Base-by-base conservation (phyloP, 2,797 vertebrate genomes). In the Parambassis ranga region DNA sequence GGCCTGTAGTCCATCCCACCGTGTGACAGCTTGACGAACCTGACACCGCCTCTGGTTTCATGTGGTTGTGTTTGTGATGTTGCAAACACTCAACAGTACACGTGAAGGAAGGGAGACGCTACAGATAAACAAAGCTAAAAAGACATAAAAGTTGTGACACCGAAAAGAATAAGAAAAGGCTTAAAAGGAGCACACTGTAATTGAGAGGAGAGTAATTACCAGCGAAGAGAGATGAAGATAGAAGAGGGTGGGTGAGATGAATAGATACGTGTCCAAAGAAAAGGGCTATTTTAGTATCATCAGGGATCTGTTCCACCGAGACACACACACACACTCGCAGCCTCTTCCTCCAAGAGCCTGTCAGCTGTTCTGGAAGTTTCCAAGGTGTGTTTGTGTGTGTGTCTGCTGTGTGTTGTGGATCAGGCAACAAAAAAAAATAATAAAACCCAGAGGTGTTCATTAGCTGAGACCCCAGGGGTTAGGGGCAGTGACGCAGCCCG, bases 361-460 rank as follows among this genome's bases (percentile, higher is more conserved):
- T 65, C 59, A 35, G 10, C 27, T 63, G 64, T 37, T 44, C 51
- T 26, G 28, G 49, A 59, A 9, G 68, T 83, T 79, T 66, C 67
- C 64, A 44, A 19, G 65, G 53, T 31, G n/a, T 60, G 30, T 13
- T 43, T 9, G 44, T 28, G 55, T 22, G 53, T 36, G 15, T 31
- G 19, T 6, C 7, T 16, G 23, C 10, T 14, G 32, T 37, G 15
- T 56, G 49, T 10, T 56, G 49, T 10, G 28, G 22, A 39, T 42
- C 35, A 26, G 31, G 35, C 13, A 23, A 37, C 3, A 7, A 4
- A 5, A 8, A 6, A n/a, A n/a, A n/a, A n/a, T n/a, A n/a, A n/a
- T n/a, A 75, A 77, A 62, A 47, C 87, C 79, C 87, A 11, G 32
- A 77, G 82, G 87, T 80, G 71, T 78, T 91, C 67, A 89, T 91